Base-by-base conservation (phyloP, 2,888 invertebrate genomes). In the Scaptodrosophila latifasciaeformis region DNA sequence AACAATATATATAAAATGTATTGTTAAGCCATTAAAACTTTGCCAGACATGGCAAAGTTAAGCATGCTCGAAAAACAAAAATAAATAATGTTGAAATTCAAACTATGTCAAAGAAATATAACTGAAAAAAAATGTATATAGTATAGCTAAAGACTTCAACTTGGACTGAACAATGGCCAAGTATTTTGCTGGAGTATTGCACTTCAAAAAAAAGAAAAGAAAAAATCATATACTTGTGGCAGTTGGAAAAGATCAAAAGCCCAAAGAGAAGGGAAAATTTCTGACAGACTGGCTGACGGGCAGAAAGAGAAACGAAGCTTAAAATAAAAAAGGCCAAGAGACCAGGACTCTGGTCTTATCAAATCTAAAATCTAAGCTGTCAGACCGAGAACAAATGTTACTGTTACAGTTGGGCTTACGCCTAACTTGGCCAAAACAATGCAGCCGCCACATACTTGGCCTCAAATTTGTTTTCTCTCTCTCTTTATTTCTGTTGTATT, bases 241-340 rank as follows among this genome's bases (percentile, higher is more conserved):
- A 18, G 61, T 63, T 56, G 64, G 58, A 61, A 57, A 56, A 75
- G 79, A 70, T 74, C 65, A 74, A 81, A 70, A 74, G 71, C 59
- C 49, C 65, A 35, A 74, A 81, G 81, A 72, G 81, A 80, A 70
- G 79, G 79, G 81, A 81, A 70, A 81, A 72, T 74, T 80, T 81
- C 27, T 43, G 45, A 43, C 42, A 40, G 39, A 40, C 29, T 30
- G 21, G 5, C n/a, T 6, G 24, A 3, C 21, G 21, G 10, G 12
- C 4, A 7, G 43, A 27, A 35, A 9, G 47, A 18, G 1, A n/a
- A 45, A 17, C 17, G 2, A 40, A 48, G 51, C 57, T 74, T 66
- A 21, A 63, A 80, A 51, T 62, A 62, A 60, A 66, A 54, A 51
- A n/a, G n/a, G n/a, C n/a, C n/a, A n/a, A n/a, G n/a, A 24, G 24